phyloP scores from a whole-genome alignment of 1,140 invertebrate genomes.

The Ips nitidus region DNA sequence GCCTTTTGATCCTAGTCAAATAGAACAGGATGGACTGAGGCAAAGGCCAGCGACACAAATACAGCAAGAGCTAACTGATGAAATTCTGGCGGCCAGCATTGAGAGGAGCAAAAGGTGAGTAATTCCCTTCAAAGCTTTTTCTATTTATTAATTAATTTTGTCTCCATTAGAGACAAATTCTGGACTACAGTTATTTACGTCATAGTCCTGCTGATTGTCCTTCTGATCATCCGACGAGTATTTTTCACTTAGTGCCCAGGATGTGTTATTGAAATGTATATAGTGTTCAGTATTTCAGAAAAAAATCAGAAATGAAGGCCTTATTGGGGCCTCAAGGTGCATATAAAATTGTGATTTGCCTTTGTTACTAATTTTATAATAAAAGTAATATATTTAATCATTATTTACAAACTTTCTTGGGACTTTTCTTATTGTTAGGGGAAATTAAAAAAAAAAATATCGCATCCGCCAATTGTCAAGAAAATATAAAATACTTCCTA shows the following conservation, averaged over 20 bases:
- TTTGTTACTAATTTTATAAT: too few relatives aligned
- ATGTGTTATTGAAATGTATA: too few relatives aligned
- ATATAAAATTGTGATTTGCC: too few relatives aligned
- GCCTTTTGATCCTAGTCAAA: background rate
- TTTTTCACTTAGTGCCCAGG: slow-evolving; percentile 39
- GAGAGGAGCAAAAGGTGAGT: slow-evolving; percentile 28
- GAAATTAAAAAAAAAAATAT: too few relatives aligned
- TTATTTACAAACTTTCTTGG: too few relatives aligned
- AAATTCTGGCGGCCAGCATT: slow-evolving; percentile 23
- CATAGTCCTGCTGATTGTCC: slow-evolving; percentile 44
- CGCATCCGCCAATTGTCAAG: too few relatives aligned
- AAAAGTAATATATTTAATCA: too few relatives aligned
- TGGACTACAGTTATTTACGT: slow-evolving; percentile 47
- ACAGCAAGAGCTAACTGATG: slow-evolving; percentile 18
- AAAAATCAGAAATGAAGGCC: too few relatives aligned
- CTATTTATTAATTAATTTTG: slow-evolving; percentile 23
- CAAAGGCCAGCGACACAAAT: slow-evolving; percentile 15
- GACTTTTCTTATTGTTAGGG: too few relatives aligned
- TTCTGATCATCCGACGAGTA: slow-evolving; percentile 45
- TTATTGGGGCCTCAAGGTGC: too few relatives aligned
- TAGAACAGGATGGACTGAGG: background rate
- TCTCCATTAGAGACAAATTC: slow-evolving; percentile 47
- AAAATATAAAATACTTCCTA: too few relatives aligned
- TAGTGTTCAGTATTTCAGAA: too few relatives aligned
- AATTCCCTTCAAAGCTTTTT: slow-evolving; percentile 23